Evolutionary conservation across 2,113 vertebrate species (phyloP).

Genomic region (Bubalus kerabau): DNA sequence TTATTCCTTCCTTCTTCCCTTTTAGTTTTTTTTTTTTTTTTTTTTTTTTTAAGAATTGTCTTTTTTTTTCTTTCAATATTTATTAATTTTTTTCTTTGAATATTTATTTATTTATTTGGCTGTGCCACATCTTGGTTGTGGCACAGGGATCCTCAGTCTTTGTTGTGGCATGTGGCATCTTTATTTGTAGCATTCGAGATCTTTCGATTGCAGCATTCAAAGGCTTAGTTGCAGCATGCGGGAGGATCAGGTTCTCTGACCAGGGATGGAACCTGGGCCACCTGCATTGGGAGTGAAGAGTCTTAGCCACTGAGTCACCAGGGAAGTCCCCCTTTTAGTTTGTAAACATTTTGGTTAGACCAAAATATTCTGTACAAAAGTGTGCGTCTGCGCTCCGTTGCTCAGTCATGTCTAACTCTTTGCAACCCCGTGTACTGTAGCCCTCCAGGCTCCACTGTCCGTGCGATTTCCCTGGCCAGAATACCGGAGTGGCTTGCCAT

Average conservation of each 20-base stretch:
- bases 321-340: not conserved
- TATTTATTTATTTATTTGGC: not conserved
- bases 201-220: not conserved
- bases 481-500: not conserved
- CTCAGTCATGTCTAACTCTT: not conserved
- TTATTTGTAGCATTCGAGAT: not conserved
- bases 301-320: not conserved
- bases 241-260: not conserved
- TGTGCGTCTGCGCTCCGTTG: rapidly evolving
- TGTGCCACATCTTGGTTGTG: not conserved
- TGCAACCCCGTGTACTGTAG: not conserved
- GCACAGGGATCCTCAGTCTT: not conserved
- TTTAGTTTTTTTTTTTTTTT: not conserved
- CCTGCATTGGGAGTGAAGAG: not conserved
- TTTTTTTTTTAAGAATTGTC: not conserved
- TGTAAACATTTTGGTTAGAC: not conserved
- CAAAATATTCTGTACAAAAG: not conserved
- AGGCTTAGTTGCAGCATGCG: not conserved
- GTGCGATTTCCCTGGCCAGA: not conserved
- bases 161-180: not conserved
- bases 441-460: not conserved
- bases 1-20: not conserved
- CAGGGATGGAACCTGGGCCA: not conserved
- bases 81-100: not conserved
- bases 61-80: not conserved